phyloP scores from a whole-genome alignment of 2,797 vertebrate species.

The Pangasius macronema region DNA sequence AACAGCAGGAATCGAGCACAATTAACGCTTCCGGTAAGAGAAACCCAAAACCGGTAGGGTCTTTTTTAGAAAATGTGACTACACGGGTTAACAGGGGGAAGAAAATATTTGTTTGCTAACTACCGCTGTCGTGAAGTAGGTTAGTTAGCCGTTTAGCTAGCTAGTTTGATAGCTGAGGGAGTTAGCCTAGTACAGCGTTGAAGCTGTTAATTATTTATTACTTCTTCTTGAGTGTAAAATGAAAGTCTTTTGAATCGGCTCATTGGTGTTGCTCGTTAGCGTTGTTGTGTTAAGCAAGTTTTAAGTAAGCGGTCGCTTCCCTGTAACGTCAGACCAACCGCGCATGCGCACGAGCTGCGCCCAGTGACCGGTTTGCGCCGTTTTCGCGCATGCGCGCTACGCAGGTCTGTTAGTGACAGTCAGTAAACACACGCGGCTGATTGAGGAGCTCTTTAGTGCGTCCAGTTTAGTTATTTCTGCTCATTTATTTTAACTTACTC shows the following conservation, averaged over 20 bases:
- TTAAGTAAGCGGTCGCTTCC: neutral
- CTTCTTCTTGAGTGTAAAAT: neutral
- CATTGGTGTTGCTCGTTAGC: neutral
- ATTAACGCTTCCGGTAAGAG: neutral
- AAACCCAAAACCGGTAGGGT: neutral
- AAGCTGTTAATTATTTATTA: neutral
- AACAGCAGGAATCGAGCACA: conserved; percentile 53
- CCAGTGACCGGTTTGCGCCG: neutral
- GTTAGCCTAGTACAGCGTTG: neutral
- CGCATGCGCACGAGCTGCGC: conserved; percentile 8
- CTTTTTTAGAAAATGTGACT: neutral
- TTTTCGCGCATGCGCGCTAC: neutral
- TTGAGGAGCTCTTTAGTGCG: too few species aligned
- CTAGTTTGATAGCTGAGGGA: too few species aligned
- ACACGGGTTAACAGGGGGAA: neutral
- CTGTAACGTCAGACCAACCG: conserved; percentile 7
- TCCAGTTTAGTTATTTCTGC: neutral
- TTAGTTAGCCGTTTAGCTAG: conserved; percentile 2
- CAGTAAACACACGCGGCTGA: neutral
- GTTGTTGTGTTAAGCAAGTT: conserved; percentile 1
- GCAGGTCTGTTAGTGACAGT: conserved; percentile 16
- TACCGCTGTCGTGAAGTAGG: neutral
- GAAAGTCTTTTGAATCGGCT: neutral
- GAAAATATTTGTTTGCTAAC: neutral
- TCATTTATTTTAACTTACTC: neutral